These are phyloP conservation scores for Podiceps cristatus DNA, from an alignment of 2,113 vertebrate species.

Conservation along the genomic window DNA sequence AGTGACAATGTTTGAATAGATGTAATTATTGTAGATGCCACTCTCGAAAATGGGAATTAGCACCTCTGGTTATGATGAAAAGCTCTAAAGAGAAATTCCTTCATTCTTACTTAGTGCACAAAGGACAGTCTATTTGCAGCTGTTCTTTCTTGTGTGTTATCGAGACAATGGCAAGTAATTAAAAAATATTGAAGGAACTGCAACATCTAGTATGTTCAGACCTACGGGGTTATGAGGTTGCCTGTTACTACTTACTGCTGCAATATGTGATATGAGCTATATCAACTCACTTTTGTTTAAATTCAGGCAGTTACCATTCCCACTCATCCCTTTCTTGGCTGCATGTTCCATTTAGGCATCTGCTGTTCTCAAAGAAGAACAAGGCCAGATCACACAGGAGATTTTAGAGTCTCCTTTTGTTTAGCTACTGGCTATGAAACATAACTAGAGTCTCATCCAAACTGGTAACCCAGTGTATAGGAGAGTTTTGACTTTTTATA, in stretches of 20 bases:
- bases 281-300: neutral
- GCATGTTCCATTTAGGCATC: neutral
- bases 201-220: neutral
- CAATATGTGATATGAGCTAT: neutral
- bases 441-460: neutral
- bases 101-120: neutral
- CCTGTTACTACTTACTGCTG: neutral
- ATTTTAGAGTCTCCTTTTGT: neutral
- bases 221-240: neutral
- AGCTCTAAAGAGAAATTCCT: neutral
- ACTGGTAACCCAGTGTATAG: neutral
- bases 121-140: neutral
- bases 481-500: neutral
- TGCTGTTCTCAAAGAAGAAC: neutral
- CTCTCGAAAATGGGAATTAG: constrained; percentile 7
- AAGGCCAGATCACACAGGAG: neutral
- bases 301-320: neutral
- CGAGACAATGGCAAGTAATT: neutral
- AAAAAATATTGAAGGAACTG: neutral
- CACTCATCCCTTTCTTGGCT: neutral
- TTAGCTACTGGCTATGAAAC: neutral
- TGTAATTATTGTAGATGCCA: neutral
- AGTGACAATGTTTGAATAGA: neutral
- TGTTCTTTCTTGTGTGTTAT: neutral
- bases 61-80: neutral